Percentiles rank a stretch among this genome's conserved stretches.
These are phyloP conservation scores for Bubalus kerabau DNA, from an alignment of 2,113 vertebrate species.

Conservation along the genomic window DNA sequence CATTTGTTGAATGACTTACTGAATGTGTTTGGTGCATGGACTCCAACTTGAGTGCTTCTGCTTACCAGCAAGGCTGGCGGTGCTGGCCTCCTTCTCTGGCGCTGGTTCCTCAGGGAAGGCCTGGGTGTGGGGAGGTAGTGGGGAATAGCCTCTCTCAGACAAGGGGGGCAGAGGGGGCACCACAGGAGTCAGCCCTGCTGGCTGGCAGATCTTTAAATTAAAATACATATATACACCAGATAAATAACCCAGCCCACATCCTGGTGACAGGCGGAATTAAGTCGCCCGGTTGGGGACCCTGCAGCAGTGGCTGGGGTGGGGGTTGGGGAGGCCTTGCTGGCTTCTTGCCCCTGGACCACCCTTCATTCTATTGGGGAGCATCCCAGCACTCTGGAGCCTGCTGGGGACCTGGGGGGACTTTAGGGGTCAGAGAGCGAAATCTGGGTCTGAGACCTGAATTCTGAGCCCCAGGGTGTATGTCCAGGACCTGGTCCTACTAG, in stretches of 20 bases:
- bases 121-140: not conserved
- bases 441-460: not conserved
- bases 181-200: not conserved
- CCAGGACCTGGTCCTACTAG: not conserved
- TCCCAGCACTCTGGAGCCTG: not conserved
- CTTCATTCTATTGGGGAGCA: fast-evolving
- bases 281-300: not conserved
- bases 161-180: not conserved
- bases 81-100: not conserved
- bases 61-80: not conserved
- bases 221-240: conserved; percentile 51
- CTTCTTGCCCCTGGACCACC: not conserved
- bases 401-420: not conserved
- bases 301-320: not conserved
- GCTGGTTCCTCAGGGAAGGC: not conserved
- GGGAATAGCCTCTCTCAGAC: not conserved
- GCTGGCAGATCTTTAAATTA: conserved; percentile 58
- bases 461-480: not conserved
- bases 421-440: not conserved
- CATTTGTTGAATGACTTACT: not conserved
- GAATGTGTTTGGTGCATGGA: not conserved
- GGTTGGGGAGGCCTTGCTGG: fast-evolving
- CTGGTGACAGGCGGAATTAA: conserved; percentile 52
- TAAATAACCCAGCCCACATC: conserved; percentile 37
- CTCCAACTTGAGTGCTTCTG: not conserved